Evolutionary conservation across 1,140 invertebrate genomes (phyloP).

Genomic region (Pseudachorutes palmiensis): DNA sequence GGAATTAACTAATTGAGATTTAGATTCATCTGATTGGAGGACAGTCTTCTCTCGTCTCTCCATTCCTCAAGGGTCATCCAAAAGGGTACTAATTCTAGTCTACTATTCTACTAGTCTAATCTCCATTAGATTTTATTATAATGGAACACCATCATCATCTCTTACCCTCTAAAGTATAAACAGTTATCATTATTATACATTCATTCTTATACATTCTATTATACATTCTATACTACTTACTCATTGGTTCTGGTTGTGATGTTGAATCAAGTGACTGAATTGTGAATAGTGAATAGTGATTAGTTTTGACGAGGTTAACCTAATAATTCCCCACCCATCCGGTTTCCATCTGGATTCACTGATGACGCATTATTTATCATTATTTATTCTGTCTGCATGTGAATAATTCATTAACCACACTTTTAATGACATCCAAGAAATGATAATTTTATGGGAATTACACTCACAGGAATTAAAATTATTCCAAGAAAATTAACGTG

Average conservation of each 20-base stretch:
- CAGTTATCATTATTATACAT: too few relatives aligned
- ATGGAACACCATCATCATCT: slow-evolving; percentile 8
- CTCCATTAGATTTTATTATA: slow-evolving; percentile 20
- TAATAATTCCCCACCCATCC: slow-evolving; percentile 17
- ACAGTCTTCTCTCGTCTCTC: background rate
- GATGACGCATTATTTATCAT: background rate
- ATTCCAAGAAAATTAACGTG: too few relatives aligned
- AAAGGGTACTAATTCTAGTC: too few relatives aligned
- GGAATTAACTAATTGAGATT: slow-evolving; percentile 1
- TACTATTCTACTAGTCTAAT: slow-evolving; percentile 1
- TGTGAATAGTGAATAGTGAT: background rate
- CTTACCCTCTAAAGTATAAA: too few relatives aligned
- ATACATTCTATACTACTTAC: too few relatives aligned
- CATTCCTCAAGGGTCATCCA: background rate
- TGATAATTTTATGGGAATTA: slow-evolving; percentile 13
- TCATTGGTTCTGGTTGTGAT: too few relatives aligned
- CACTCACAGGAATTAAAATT: too few relatives aligned
- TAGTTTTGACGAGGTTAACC: background rate
- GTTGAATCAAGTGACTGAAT: too few relatives aligned
- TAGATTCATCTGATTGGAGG: background rate
- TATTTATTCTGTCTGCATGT: slow-evolving; percentile 1
- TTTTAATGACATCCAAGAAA: slow-evolving; percentile 4
- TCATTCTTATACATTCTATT: too few relatives aligned
- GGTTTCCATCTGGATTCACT: slow-evolving; percentile 11
- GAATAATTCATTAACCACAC: background rate